Percentiles rank a stretch among this genome's conserved stretches.
phyloP scores from a whole-genome alignment of 2,888 invertebrate genomes.

The Dasypogon diadema region DNA sequence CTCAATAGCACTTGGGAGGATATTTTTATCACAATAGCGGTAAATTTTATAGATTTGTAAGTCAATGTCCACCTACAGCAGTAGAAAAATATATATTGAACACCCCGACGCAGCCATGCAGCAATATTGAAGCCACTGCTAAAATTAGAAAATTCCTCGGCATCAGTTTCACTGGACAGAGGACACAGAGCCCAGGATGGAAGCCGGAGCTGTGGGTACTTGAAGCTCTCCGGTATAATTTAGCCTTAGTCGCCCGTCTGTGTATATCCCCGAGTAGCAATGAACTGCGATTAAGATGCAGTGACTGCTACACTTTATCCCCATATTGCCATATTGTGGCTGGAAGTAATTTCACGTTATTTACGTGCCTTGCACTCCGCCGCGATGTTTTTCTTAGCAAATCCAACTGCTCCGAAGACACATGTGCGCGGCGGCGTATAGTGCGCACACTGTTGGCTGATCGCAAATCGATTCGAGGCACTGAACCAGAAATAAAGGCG shows the following conservation, averaged over 20 bases:
- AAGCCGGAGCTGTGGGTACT: not conserved
- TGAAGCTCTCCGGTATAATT: not conserved
- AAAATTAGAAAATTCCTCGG: slow-evolving; percentile 42
- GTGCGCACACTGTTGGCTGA: not conserved
- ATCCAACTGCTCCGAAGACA: slow-evolving; percentile 35
- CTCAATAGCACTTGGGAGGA: slow-evolving; percentile 20
- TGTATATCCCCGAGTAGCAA: slow-evolving; percentile 28
- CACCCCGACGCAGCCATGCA: not conserved
- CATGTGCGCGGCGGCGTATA: slow-evolving; percentile 21
- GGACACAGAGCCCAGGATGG: slow-evolving; percentile 8
- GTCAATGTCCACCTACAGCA: slow-evolving; percentile 43
- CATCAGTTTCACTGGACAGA: slow-evolving; percentile 25
- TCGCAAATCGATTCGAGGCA: slow-evolving; percentile 51
- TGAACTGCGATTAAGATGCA: slow-evolving; percentile 50
- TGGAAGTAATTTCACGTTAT: slow-evolving; percentile 52
- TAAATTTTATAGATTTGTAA: slow-evolving; percentile 47
- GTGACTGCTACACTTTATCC: slow-evolving; percentile 52
- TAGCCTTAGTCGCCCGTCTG: not conserved
- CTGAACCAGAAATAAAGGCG: slow-evolving; percentile 50
- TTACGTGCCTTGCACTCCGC: slow-evolving; percentile 46
- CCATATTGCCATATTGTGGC: slow-evolving; percentile 47
- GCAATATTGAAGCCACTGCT: slow-evolving; percentile 20
- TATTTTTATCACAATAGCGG: slow-evolving; percentile 41
- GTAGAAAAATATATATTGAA: slow-evolving; percentile 28
- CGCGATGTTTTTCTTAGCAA: slow-evolving; percentile 49